Percentiles rank a stretch among this genome's conserved stretches.
phyloP scores from a whole-genome alignment of 2,113 vertebrate species.

The Alligator mississippiensis region DNA sequence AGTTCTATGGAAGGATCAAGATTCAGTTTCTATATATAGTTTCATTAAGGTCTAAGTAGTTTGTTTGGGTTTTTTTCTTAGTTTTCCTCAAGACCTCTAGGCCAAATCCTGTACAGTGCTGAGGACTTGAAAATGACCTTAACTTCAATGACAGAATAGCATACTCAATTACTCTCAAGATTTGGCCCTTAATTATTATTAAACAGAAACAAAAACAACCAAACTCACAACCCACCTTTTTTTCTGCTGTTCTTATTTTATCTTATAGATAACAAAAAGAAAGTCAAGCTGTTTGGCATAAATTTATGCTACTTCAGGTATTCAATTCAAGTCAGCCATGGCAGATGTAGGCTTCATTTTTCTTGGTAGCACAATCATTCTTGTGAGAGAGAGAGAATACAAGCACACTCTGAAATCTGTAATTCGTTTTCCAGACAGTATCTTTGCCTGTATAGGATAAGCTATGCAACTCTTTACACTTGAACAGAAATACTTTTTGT shows the following conservation, averaged over 20 bases:
- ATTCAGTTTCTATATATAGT: neutral
- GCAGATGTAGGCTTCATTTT: neutral
- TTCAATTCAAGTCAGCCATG: neutral
- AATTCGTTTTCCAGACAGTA: slow-evolving; percentile 33
- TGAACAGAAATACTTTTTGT: slow-evolving; percentile 47
- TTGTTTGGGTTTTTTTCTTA: neutral
- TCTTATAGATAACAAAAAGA: neutral
- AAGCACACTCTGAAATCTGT: slow-evolving; percentile 8
- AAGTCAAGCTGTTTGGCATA: neutral
- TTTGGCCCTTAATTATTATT: neutral
- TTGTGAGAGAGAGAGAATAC: neutral
- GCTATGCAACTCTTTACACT: slow-evolving; percentile 45
- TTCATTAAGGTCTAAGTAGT: neutral
- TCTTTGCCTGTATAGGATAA: slow-evolving; percentile 40
- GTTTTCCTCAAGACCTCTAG: neutral
- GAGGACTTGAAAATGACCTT: neutral
- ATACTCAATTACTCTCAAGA: neutral
- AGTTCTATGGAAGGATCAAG: neutral
- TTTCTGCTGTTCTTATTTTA: neutral
- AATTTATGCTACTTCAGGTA: neutral
- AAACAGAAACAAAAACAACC: neutral
- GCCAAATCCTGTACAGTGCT: neutral
- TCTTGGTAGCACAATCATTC: neutral
- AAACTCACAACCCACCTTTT: neutral
- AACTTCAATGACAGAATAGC: neutral